Evolutionary conservation across 2,888 invertebrate species (phyloP).

Genomic region (Beris morrisii): DNA sequence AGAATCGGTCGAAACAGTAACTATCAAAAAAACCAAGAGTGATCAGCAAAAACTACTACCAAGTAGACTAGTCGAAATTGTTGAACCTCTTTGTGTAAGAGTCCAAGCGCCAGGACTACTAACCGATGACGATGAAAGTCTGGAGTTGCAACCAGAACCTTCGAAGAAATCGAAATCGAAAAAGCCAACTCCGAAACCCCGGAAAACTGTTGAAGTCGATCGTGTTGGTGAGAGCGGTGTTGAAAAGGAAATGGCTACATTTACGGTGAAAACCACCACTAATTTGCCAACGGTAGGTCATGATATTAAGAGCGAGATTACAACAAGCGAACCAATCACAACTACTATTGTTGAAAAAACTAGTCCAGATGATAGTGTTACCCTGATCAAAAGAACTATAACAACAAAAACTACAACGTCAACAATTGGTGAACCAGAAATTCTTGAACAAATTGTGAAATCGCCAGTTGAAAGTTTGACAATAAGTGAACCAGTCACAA

Average conservation of each 20-base stretch:
- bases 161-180: background rate
- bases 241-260: too few species aligned
- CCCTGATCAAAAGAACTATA: background rate
- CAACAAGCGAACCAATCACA: background rate
- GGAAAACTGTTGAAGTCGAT: background rate
- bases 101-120: background rate
- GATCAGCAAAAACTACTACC: background rate
- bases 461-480: too few species aligned
- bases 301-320: background rate
- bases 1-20: too few species aligned
- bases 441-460: background rate
- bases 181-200: background rate
- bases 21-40: background rate
- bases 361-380: background rate
- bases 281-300: background rate
- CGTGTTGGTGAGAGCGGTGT: too few species aligned
- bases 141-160: too few species aligned
- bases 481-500: too few species aligned
- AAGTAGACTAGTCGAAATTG: background rate
- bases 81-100: background rate
- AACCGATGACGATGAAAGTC: too few species aligned
- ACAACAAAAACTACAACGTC: background rate
- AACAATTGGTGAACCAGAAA: background rate
- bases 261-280: background rate
- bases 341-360: slow-evolving; percentile 28